Conservation (phyloP, 2,113 vertebrate genomes). For the Smithornis capensis region DNA sequence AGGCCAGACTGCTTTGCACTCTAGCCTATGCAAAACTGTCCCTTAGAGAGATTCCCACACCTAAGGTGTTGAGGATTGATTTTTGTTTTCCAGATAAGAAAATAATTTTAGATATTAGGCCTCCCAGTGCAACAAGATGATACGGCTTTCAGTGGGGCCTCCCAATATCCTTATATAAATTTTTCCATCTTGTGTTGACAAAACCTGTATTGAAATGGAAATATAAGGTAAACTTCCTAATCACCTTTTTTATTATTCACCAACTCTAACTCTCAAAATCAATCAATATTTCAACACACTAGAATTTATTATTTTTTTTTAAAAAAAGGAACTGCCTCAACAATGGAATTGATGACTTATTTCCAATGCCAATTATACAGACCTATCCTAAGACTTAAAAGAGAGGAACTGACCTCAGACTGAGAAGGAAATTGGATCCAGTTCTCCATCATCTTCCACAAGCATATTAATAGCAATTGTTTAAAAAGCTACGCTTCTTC, state of each 20-base stretch:
- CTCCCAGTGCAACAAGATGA: not conserved
- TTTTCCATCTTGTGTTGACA: not conserved
- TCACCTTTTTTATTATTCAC: not conserved
- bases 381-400: not conserved
- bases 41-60: fast-evolving
- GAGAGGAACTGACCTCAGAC: fast-evolving
- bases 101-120: too few relatives aligned
- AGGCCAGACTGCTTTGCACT: fast-evolving
- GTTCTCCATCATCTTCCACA: not conserved
- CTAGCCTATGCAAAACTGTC: not conserved
- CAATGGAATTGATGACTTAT: not conserved
- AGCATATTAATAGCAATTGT: not conserved
- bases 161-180: not conserved
- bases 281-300: not conserved
- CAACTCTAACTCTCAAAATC: not conserved
- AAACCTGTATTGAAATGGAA: not conserved
- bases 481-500: not conserved
- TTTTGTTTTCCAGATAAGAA: too few relatives aligned
- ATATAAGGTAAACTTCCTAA: not conserved
- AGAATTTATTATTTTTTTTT: not conserved
- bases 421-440: not conserved
- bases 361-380: not conserved
- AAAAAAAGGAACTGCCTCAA: not conserved
- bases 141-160: not conserved
- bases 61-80: too few relatives aligned